Evolutionary conservation across 2,113 vertebrate species (phyloP), one percentile per base, ranked within the genome.

Genomic region (Rhipidura dahli): DNA sequence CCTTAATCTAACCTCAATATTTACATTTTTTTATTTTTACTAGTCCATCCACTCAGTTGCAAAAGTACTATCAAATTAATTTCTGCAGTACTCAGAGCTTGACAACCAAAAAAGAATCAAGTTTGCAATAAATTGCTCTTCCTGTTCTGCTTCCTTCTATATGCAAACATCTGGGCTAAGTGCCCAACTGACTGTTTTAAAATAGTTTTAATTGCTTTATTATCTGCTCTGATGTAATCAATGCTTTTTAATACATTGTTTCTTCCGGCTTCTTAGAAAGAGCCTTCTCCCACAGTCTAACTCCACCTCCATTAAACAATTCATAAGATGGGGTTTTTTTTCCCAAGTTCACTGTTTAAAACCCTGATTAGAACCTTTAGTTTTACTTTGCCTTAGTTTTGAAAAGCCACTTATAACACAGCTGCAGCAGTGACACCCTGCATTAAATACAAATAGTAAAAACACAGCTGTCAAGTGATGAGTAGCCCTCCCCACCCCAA

Each of bases 161-260:
- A 95, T 66, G 79, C 70, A 95, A 95, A 82, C 37, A 96, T 83
- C 87, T 95, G 92, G 87, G 81, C 68, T 63, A 63, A 90, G 44
- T 51, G 83, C 94, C 91, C 68, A 42, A 60, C 9, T 91, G 84
- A 70, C 64, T 63, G 59, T 37, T 87, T 85, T 79, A 78, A 85
- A 89, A 77, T 72, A 83, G 83, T 56, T 96, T 76, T 87, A 94
- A 93, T 93, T 94, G 87, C 80, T 94, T 90, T 95, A 71, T 87
- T 93, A 91, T 56, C 66, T 93, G 76, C 60, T 71, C 15, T 89
- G 53, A 49, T 90, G 49, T 82, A 94, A 96, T 78, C 86, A 92
- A 87, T 92, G 77, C 53, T 79, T 86, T 94, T 93, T 84, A 95
- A 87, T 77, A 51, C 1, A 8, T 28, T 75, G 45, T 71, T 95